Evolutionary conservation across 2,888 invertebrate species (phyloP).

Genomic region (Diplolepis rosae): DNA sequence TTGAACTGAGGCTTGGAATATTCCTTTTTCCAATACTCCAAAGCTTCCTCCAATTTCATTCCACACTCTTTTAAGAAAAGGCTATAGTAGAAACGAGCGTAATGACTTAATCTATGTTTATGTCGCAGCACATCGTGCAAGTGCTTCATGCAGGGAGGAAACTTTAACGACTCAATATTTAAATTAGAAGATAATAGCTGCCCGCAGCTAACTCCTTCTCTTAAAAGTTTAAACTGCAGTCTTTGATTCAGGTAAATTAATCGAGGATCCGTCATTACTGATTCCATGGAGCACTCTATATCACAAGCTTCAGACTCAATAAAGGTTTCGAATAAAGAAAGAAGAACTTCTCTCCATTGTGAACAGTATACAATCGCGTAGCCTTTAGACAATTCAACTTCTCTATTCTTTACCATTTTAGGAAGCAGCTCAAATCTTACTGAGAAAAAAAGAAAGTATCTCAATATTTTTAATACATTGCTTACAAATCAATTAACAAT

Average conservation of each 20-base stretch:
- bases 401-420: conserved; percentile 75
- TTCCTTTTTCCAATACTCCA: conserved; percentile 80
- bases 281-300: background rate
- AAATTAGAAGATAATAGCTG: conserved; percentile 69
- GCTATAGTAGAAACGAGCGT: conserved; percentile 80
- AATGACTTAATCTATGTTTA: conserved; percentile 80
- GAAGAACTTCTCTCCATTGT: conserved; percentile 76
- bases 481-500: too few relatives aligned
- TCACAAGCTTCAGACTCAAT: conserved; percentile 55
- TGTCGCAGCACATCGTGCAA: conserved; percentile 76
- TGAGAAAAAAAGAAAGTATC: too few relatives aligned
- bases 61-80: conserved; percentile 84
- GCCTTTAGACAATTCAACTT: conserved; percentile 76
- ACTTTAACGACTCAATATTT: conserved; percentile 71
- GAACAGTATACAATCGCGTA: conserved; percentile 76
- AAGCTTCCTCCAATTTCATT: conserved; percentile 79
- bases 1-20: conserved; percentile 76
- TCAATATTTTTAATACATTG: too few relatives aligned
- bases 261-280: conserved; percentile 57
- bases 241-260: conserved; percentile 55
- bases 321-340: conserved; percentile 74
- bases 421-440: conserved; percentile 77
- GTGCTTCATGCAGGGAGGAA: conserved; percentile 82
- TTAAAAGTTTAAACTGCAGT: conserved; percentile 50
- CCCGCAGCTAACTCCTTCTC: conserved; percentile 44